These are phyloP conservation scores for Microtus ochrogaster DNA, from an alignment of 2,113 vertebrate species.

Conservation along the genomic window DNA sequence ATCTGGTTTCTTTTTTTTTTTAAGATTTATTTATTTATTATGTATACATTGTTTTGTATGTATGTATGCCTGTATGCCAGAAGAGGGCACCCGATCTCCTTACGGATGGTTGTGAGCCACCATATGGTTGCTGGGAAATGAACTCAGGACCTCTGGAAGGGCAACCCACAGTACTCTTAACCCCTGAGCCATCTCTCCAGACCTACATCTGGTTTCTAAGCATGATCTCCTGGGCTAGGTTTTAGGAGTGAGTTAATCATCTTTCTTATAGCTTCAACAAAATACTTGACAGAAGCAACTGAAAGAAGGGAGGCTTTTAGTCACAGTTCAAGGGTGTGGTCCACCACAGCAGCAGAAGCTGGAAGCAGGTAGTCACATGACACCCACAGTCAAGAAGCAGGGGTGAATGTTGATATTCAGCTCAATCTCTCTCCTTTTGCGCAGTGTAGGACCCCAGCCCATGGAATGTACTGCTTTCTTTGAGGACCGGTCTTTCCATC, in stretches of 20 bases:
- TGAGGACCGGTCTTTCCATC: not conserved
- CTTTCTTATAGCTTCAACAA: not conserved
- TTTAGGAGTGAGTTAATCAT: not conserved
- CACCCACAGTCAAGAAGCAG: not conserved
- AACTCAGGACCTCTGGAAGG: too few species aligned
- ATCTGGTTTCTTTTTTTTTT: not conserved
- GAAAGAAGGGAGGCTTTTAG: not conserved
- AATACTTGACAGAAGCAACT: not conserved
- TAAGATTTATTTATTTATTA: too few species aligned
- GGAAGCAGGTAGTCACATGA: not conserved
- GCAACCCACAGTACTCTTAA: too few species aligned
- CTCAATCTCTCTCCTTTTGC: not conserved
- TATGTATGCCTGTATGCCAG: too few species aligned
- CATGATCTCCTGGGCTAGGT: not conserved
- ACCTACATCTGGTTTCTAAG: not conserved
- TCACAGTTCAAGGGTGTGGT: not conserved
- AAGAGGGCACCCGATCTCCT: too few species aligned
- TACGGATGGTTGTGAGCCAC: too few species aligned
- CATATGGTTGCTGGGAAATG: too few species aligned
- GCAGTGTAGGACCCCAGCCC: not conserved
- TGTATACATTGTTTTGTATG: too few species aligned
- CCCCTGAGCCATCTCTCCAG: too few species aligned
- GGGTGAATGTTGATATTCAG: not conserved
- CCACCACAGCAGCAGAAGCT: too few species aligned
- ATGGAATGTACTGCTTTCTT: not conserved